A percentile compares a stretch with the other conserved stretches of the same genome.
These are phyloP conservation scores for Papilio polytes DNA, from an alignment of 1,140 invertebrate genomes.

Conservation along the genomic window DNA sequence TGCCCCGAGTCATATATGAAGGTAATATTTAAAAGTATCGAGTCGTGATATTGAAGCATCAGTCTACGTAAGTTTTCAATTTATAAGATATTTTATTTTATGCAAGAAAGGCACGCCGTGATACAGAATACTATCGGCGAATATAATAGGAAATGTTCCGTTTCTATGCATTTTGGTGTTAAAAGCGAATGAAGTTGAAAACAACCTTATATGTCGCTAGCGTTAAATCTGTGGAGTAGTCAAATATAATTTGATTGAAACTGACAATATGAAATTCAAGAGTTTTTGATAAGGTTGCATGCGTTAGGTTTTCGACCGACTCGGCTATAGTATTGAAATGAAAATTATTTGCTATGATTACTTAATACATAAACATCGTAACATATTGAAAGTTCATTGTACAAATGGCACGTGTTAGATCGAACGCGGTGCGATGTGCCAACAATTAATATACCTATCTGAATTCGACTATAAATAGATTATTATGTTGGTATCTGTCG, in stretches of 20 bases:
- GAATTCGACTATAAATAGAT: constrained; percentile 69
- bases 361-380: neutral
- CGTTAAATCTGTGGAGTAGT: no score
- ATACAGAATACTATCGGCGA: constrained; percentile 35
- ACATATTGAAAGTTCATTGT: constrained; percentile 34
- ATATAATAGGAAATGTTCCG: constrained; percentile 30
- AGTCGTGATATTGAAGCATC: constrained; percentile 35
- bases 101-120: constrained; percentile 30
- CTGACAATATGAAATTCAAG: no score
- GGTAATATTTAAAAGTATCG: constrained; percentile 39
- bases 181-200: neutral
- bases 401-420: constrained; percentile 31
- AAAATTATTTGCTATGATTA: neutral
- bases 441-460: constrained; percentile 61
- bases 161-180: constrained; percentile 25
- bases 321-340: neutral
- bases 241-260: no score
- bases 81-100: constrained; percentile 41
- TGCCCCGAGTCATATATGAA: neutral
- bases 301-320: no score
- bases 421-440: constrained; percentile 50
- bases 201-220: no score
- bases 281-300: no score
- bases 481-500: constrained; percentile 62
- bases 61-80: constrained; percentile 37